Percentiles rank a stretch among this genome's conserved stretches.
These are phyloP conservation scores for Sphaeridia pumilis DNA, from an alignment of 2,888 invertebrate species.

Conservation along the genomic window DNA sequence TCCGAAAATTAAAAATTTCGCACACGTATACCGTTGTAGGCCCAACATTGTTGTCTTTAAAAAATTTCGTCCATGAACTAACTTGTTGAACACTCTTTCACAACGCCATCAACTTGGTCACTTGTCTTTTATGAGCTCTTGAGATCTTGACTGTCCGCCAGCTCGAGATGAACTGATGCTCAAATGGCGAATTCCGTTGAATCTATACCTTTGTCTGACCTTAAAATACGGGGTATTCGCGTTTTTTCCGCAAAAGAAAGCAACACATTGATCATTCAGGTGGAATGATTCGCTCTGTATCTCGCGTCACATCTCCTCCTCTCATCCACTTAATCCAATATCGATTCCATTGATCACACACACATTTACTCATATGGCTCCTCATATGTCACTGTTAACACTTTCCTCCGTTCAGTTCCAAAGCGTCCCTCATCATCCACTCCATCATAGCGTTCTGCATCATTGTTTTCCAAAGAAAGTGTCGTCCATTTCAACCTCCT, in stretches of 20 bases:
- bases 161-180: background rate
- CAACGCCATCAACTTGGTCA: background rate
- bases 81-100: background rate
- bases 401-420: too few species aligned
- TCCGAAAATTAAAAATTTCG: background rate
- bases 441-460: too few species aligned
- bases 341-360: too few species aligned
- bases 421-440: too few species aligned
- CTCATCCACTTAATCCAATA: too few species aligned
- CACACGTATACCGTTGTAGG: background rate
- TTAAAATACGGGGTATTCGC: conserved; percentile 11
- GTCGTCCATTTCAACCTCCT: too few species aligned
- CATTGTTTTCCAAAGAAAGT: too few species aligned
- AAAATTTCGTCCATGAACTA: background rate
- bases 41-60: background rate
- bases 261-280: background rate
- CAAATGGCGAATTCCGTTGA: background rate
- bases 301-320: too few species aligned
- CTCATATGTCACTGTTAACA: too few species aligned
- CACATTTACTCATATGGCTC: too few species aligned
- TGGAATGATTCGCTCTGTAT: too few species aligned
- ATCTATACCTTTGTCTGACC: conserved; percentile 15
- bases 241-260: conserved; percentile 4
- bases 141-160: background rate
- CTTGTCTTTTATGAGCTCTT: too few species aligned